Evolutionary conservation across 2,797 vertebrate genomes (phyloP), one percentile per base, ranked within the genome.

Genomic region (Perodicticus potto): DNA sequence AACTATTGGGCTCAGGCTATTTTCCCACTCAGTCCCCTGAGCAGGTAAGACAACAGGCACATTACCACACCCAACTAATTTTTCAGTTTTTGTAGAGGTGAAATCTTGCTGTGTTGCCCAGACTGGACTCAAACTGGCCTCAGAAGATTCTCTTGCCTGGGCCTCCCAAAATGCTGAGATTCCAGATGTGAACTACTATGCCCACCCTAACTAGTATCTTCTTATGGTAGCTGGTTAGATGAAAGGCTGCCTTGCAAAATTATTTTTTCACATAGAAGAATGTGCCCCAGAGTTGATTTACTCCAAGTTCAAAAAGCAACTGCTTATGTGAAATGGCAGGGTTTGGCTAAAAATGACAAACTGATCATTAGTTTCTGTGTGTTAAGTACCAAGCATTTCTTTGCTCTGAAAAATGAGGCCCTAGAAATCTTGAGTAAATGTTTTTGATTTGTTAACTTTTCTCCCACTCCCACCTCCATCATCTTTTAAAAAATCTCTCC

Each of bases 371-470:
- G 74, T 78, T 92, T 94, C 45, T 89, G 27, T 73, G 53, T 25
- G 59, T 90, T 82, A 96, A 84, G 59, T n/a, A 45, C 85, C 63
- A 65, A 61, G 25, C 45, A 61, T 89, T 80, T 9, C 65, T 93
- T 95, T 94, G 73, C 83, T 95, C 57, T 90, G 80, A 96, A 88
- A 88, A 94, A 45, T 83, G 37, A 93, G 86, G 83, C 27, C 22
- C 37, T 84, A 77, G 57, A 83, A 94, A 69, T 63, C 34, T 86
- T 91, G 72, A 89, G 7, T 43, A 87, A 73, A 77, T 69, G 4
- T 73, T 69, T 88, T 89, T 87, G 61, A 45, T 90, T 90, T 92
- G 90, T 93, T n/a, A 69, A 86, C 80, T 92, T 86, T 96, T 83
- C 34, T 93, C 61, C 57, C 49, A 80, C 14, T 91, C 55, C 61